Evolutionary conservation across 1,140 invertebrate species (phyloP), one percentile per base, ranked within the genome.

Genomic region (Diabrotica undecimpunctata): DNA sequence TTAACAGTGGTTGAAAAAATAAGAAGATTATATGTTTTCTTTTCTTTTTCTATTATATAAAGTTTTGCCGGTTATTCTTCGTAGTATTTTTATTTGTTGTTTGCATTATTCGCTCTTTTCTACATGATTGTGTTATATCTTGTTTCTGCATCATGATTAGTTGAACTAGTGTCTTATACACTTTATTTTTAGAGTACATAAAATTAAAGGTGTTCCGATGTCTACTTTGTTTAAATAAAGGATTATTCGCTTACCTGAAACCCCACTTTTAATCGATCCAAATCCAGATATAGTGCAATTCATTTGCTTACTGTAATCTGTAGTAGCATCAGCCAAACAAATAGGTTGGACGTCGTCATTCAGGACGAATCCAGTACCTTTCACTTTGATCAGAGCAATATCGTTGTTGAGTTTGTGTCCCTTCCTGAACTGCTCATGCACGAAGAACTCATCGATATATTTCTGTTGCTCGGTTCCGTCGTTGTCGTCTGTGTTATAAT

Each of bases 231-330:
- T 25, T 25, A 25, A 25, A 60, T 46, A 6, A 12, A 6, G 14
- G 41, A 12, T 41, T 11, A n/a, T 60, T 46, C 14, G 12, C 78
- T 75, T 76, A 88, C 87, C 83, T 52, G 84, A 83, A 59, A 81
- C 82, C 54, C 84, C 84, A 57, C 81, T 81, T 58, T 86, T 82
- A 6, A 85, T 83, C 35, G 86, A 87, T 0, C 91, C 91, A 83
- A 91, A 94, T 62, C 92, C 92, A 54, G 90, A 90, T 57, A 93
- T 89, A 9, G 88, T 88, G 73, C 90, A 92, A 66, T 89, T 90
- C 14, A 85, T 78, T 51, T 86, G 85, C 0, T 81, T 62, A 0
- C 78, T 72, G 60, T 90, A 86, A 10, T 78, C 74, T 0, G 77
- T 77, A 11, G 80, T 78, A 11, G 79, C 75, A 1, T 82, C 71